Conservation (phyloP, 2,888 invertebrate genomes). For the Baccha elongata region DNA sequence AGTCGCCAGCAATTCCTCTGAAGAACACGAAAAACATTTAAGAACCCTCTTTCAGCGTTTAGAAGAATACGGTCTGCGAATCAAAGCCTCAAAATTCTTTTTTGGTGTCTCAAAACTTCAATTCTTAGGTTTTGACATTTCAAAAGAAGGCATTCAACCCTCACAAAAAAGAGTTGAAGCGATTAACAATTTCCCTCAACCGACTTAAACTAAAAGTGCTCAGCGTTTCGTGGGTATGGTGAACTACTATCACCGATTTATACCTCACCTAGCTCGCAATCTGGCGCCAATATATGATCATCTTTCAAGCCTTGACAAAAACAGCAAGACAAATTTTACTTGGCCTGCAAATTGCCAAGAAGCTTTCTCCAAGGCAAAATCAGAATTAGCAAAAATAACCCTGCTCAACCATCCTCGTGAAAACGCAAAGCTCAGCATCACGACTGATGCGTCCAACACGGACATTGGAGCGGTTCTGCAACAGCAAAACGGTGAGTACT, state of each 20-base stretch:
- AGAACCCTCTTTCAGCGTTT: constrained; percentile 39
- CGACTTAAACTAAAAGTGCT: not conserved
- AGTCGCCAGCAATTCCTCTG: constrained; percentile 57
- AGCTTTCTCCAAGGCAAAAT: not conserved
- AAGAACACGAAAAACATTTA: constrained; percentile 72
- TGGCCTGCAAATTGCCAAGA: not conserved
- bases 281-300: constrained; percentile 32
- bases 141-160: constrained; percentile 62
- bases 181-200: constrained; percentile 36
- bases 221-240: constrained; percentile 51
- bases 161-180: constrained; percentile 58
- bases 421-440: too few species aligned
- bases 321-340: not conserved
- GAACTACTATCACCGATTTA: constrained; percentile 50
- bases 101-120: constrained; percentile 55
- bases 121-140: constrained; percentile 70
- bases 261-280: constrained; percentile 41
- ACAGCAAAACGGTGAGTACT: not conserved
- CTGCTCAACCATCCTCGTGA: too few species aligned
- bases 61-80: constrained; percentile 54
- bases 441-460: too few species aligned
- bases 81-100: constrained; percentile 74
- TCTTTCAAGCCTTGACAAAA: too few species aligned
- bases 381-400: too few species aligned
- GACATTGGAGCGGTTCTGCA: constrained; percentile 51